Evolutionary conservation across 2,888 invertebrate species (phyloP).

Genomic region (Troides helena): DNA sequence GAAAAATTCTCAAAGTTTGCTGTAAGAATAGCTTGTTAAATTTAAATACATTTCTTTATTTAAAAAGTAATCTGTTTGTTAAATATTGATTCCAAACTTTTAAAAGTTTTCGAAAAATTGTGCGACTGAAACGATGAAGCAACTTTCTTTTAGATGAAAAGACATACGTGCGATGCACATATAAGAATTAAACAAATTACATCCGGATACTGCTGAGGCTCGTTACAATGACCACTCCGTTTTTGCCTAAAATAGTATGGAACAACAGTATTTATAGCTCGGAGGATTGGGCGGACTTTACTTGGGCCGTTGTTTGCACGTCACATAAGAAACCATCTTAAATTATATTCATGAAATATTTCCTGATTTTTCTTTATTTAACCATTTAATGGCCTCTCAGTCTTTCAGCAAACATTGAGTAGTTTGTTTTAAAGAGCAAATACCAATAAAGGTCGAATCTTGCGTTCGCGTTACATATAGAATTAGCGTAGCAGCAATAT

Average conservation of each 20-base stretch:
- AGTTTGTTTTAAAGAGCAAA: slow-evolving; percentile 8
- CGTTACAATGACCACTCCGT: too few relatives aligned
- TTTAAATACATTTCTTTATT: neutral
- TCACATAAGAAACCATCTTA: neutral
- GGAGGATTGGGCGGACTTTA: neutral
- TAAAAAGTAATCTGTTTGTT: too few relatives aligned
- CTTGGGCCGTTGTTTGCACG: neutral
- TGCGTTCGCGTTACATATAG: neutral
- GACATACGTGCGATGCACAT: too few relatives aligned
- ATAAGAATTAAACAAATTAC: too few relatives aligned
- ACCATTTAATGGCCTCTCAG: slow-evolving; percentile 3
- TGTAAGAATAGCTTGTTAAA: slow-evolving; percentile 5
- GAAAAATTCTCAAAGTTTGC: slow-evolving; percentile 19
- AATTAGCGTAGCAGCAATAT: neutral
- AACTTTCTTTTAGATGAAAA: too few relatives aligned
- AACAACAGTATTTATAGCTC: neutral
- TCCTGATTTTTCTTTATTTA: neutral
- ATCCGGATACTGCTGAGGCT: too few relatives aligned
- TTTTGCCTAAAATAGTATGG: too few relatives aligned
- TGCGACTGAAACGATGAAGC: too few relatives aligned
- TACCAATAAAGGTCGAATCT: slow-evolving; percentile 22
- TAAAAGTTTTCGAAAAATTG: too few relatives aligned
- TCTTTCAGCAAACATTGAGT: slow-evolving; percentile 25
- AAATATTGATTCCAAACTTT: too few relatives aligned
- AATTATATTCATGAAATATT: neutral